A percentile compares a stretch with the other conserved stretches of the same genome.
These are phyloP conservation scores for Temnothorax nylanderi DNA, from an alignment of 1,140 invertebrate genomes.

Conservation along the genomic window DNA sequence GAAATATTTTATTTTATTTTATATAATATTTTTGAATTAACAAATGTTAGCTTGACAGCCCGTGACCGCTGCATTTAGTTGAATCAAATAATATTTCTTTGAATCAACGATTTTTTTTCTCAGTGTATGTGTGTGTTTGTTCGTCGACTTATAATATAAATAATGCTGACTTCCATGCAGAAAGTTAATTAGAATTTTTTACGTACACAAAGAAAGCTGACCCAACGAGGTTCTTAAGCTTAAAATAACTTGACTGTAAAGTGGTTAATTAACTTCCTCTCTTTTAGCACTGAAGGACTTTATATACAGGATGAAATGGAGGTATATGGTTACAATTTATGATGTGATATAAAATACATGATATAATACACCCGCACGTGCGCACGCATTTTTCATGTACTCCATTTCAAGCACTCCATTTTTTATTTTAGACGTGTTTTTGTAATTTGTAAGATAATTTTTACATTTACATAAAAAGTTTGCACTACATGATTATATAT, in stretches of 20 bases:
- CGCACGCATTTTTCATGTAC: neutral
- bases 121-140: neutral
- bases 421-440: neutral
- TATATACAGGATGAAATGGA: neutral
- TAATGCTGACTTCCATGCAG: neutral
- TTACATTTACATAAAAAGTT: neutral
- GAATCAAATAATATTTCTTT: too few relatives aligned
- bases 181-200: constrained; percentile 55
- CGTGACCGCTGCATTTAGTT: too few relatives aligned
- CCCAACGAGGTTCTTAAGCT: constrained; percentile 17
- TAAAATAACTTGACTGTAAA: constrained; percentile 48
- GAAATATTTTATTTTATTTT: too few relatives aligned
- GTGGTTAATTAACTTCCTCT: constrained; percentile 36
- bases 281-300: neutral
- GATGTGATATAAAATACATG: neutral
- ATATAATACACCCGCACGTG: neutral
- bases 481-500: neutral
- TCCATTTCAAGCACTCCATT: neutral
- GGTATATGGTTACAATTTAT: neutral
- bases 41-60: too few relatives aligned
- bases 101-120: too few relatives aligned
- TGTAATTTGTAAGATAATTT: neutral
- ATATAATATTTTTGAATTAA: too few relatives aligned
- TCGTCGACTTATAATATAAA: constrained; percentile 7
- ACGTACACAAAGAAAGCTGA: constrained; percentile 20